Evolutionary conservation across 2,888 invertebrate species (phyloP).

Genomic region (Ptilodon capucinus): DNA sequence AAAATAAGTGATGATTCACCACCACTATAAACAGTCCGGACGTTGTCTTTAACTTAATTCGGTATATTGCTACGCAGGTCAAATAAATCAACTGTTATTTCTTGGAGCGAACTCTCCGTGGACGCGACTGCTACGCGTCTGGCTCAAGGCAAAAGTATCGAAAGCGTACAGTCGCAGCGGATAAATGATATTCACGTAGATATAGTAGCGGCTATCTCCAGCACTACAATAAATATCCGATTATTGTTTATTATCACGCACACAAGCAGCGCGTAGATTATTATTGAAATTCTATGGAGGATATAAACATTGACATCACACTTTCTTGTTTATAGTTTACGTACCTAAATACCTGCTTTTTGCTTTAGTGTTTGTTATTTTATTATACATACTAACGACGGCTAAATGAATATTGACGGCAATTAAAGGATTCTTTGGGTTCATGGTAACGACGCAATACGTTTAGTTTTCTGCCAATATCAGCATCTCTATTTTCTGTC

Average conservation of each 20-base stretch:
- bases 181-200: slow-evolving; percentile 32
- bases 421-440: no score
- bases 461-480: no score
- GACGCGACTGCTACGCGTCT: slow-evolving; percentile 40
- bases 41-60: slow-evolving; percentile 16
- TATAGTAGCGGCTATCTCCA: slow-evolving; percentile 23
- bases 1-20: slow-evolving; percentile 8
- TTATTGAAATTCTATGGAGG: not conserved
- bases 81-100: slow-evolving; percentile 13
- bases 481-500: no score
- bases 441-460: no score
- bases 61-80: slow-evolving; percentile 7
- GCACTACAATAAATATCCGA: slow-evolving; percentile 15
- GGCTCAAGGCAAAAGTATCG: slow-evolving; percentile 43
- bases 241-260: slow-evolving; percentile 15
- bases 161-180: slow-evolving; percentile 26
- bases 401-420: no score
- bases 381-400: no score
- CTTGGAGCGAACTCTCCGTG: slow-evolving; percentile 12
- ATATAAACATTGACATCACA: not conserved
- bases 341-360: no score
- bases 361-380: no score
- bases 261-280: not conserved
- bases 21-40: slow-evolving; percentile 18
- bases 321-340: not conserved